Conservation (phyloP, 2,113 vertebrate genomes). For the Melanotaenia duboulayi region DNA sequence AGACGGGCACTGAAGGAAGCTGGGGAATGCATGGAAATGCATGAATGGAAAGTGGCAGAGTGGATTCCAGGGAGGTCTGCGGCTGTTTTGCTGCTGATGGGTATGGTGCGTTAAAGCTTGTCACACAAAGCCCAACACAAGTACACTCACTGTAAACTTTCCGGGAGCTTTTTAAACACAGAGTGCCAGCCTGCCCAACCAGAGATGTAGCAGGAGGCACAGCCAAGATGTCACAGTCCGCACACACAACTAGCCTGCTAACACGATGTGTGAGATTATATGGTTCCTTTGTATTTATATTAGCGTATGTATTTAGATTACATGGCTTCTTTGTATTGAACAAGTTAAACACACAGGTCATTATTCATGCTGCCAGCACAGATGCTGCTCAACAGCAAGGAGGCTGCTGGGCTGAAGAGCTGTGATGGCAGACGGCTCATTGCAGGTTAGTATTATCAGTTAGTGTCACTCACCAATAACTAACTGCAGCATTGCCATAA, state of each 20-base stretch:
- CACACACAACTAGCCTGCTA: conserved; percentile 36
- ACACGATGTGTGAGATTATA: conserved; percentile 70
- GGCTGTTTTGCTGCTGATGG: conserved; percentile 83
- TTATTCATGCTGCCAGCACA: conserved; percentile 74
- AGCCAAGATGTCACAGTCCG: conserved; percentile 73
- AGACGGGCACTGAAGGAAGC: conserved; percentile 45
- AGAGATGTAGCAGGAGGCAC: conserved; percentile 71
- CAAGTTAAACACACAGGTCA: conserved; percentile 82
- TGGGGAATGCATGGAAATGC: conserved; percentile 73
- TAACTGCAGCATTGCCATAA: not conserved
- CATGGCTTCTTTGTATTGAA: conserved; percentile 80
- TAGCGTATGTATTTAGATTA: conserved; percentile 87
- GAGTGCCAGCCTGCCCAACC: conserved; percentile 82
- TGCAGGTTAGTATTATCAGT: conserved; percentile 55
- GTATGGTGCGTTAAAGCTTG: conserved; percentile 84
- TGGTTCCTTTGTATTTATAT: conserved; percentile 83
- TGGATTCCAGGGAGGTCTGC: conserved; percentile 84
- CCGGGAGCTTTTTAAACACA: conserved; percentile 85
- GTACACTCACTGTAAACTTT: conserved; percentile 88
- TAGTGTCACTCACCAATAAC: conserved; percentile 6
- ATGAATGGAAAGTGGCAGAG: conserved; percentile 84
- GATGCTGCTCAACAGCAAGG: conserved; percentile 58
- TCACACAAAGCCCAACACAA: conserved; percentile 85
- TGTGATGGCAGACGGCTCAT: conserved; percentile 69
- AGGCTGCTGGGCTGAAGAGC: conserved; percentile 50